Conservation (phyloP, 2,888 invertebrate species). For the Octodonta nipae region DNA sequence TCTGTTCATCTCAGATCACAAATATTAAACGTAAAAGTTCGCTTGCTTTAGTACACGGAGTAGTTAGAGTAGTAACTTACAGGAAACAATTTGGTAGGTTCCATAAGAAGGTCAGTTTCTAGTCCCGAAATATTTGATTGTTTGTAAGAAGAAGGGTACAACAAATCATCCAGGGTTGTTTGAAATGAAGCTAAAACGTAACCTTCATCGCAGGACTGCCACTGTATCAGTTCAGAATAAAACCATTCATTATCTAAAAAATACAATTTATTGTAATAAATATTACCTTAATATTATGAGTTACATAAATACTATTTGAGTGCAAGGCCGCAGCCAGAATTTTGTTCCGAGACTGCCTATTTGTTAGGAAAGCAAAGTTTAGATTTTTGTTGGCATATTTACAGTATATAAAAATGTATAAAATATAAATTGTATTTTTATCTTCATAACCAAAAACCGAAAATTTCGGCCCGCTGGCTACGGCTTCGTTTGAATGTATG, state of each 20-base stretch:
- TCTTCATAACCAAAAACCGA: too few relatives aligned
- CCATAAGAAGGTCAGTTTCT: slow-evolving; percentile 53
- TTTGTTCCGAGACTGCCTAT: too few relatives aligned
- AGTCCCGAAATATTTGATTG: slow-evolving; percentile 45
- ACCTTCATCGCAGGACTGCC: slow-evolving; percentile 38
- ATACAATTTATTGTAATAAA: background rate
- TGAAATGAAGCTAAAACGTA: slow-evolving; percentile 50
- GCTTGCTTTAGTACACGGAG: background rate
- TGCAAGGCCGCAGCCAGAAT: too few relatives aligned
- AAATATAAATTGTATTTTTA: too few relatives aligned
- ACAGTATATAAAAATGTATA: too few relatives aligned
- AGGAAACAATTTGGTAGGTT: slow-evolving; percentile 51
- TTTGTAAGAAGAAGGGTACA: slow-evolving; percentile 47
- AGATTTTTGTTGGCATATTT: too few relatives aligned
- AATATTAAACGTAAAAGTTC: background rate
- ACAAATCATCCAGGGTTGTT: slow-evolving; percentile 47
- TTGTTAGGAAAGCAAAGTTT: too few relatives aligned
- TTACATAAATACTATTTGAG: background rate
- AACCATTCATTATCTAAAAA: slow-evolving; percentile 45
- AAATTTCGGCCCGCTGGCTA: too few relatives aligned
- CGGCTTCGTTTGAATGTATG: too few relatives aligned
- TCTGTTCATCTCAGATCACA: too few relatives aligned
- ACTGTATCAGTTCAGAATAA: slow-evolving; percentile 53
- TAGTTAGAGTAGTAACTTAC: slow-evolving; percentile 33
- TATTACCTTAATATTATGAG: background rate